phyloP scores from a whole-genome alignment of 37 sponge, comb jelly and placozoan genomes.

The Chondrilla cf. caribensis region DNA sequence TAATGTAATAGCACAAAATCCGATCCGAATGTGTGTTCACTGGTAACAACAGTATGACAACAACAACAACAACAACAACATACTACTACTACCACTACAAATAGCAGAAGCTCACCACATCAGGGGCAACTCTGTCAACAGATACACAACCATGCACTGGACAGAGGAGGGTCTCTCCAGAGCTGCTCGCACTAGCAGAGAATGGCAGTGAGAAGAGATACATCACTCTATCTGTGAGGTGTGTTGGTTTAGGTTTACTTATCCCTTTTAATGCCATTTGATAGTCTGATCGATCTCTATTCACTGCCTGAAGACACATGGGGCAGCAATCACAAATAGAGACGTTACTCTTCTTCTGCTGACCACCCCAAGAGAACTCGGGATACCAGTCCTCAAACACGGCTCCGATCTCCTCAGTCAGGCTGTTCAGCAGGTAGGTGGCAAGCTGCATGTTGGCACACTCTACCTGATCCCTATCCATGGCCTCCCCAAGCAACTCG shows the following conservation, averaged over 20 bases:
- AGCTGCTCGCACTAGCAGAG: conserved; percentile 4
- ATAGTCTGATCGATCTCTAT: neutral
- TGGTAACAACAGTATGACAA: neutral
- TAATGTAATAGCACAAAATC: too few relatives aligned
- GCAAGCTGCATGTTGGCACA: conserved; percentile 50
- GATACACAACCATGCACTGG: conserved; percentile 45
- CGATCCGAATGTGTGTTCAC: neutral
- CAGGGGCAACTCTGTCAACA: conserved; percentile 64
- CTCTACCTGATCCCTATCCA: neutral
- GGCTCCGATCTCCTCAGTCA: conserved; percentile 48
- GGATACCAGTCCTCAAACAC: conserved; percentile 94
- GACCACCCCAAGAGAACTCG: conserved; percentile 44
- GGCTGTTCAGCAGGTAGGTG: conserved; percentile 73
- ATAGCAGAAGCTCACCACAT: conserved; percentile 60
- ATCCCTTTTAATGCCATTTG: neutral
- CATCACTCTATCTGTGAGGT: neutral
- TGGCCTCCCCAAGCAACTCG: neutral
- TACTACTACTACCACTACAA: too few relatives aligned
- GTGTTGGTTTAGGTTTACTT: neutral
- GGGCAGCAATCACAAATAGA: conserved; percentile 44
- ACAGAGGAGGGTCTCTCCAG: conserved; percentile 6
- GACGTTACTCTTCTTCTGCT: conserved; percentile 12
- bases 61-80: neutral
- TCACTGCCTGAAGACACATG: conserved; percentile 20
- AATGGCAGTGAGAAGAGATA: neutral